phyloP scores from a whole-genome alignment of 2,797 vertebrate genomes.

The Cirrhinus mrigala region DNA sequence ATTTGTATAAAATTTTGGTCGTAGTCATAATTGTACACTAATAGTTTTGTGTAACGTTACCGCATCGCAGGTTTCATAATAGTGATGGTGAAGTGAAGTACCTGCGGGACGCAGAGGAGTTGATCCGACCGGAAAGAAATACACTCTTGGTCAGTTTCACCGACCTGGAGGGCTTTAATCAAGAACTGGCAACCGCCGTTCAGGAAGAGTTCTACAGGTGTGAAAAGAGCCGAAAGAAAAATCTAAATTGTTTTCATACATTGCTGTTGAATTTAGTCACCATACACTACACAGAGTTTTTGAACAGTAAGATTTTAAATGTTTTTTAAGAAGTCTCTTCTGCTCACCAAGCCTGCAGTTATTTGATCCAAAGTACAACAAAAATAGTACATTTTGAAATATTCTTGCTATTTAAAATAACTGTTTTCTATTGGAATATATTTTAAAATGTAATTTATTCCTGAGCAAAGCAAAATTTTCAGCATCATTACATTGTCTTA shows the following conservation, averaged over 20 bases:
- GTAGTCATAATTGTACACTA: not conserved
- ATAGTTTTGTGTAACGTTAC: not conserved
- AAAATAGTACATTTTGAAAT: too few relatives aligned
- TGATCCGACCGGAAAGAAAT: conserved; percentile 96
- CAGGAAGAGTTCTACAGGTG: conserved; percentile 99
- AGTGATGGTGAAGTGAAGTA: conserved; percentile 94
- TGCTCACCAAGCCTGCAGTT: too few relatives aligned
- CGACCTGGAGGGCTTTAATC: conserved; percentile 95
- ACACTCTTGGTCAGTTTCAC: conserved; percentile 90
- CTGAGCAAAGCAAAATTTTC: too few relatives aligned
- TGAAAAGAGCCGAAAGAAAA: not conserved
- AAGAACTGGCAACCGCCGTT: conserved; percentile 95
- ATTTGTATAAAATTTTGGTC: not conserved
- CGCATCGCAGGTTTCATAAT: conserved; percentile 85
- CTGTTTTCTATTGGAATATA: too few relatives aligned
- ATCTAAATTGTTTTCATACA: not conserved
- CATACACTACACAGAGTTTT: not conserved
- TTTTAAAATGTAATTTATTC: too few relatives aligned
- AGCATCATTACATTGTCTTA: too few relatives aligned
- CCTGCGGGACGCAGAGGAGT: conserved; percentile 90
- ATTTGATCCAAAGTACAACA: too few relatives aligned
- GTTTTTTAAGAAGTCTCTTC: too few relatives aligned
- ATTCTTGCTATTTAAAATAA: too few relatives aligned
- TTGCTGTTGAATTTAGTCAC: not conserved
- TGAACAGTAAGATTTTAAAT: too few relatives aligned